Conservation (phyloP, 2,113 vertebrate species). For the Rana temporaria region DNA sequence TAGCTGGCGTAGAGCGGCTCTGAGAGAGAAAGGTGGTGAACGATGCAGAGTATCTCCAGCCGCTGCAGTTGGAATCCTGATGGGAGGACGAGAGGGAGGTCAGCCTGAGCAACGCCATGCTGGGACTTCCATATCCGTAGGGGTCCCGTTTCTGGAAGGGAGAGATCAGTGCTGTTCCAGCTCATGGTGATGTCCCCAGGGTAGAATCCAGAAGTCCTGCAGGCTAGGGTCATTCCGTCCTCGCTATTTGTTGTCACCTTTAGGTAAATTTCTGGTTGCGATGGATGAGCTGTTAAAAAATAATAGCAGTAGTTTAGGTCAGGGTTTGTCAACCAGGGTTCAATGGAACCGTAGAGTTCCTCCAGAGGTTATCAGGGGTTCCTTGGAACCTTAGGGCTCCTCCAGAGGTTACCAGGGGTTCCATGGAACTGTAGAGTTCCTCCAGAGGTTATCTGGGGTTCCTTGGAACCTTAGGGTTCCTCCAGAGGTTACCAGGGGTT, state of each 20-base stretch:
- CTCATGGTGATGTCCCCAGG: conserved; percentile 59
- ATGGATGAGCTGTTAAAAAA: conserved; percentile 58
- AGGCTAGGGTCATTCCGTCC: conserved; percentile 58
- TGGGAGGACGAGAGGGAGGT: background rate
- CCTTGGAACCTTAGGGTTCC: too few species aligned
- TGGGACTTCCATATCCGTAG: conserved; percentile 8
- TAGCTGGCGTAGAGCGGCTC: conserved; percentile 58
- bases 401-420: too few species aligned
- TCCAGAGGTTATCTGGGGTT: too few species aligned
- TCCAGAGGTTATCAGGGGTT: too few species aligned
- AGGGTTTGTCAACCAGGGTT: too few species aligned
- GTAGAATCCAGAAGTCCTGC: conserved; percentile 65
- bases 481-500: too few species aligned
- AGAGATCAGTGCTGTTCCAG: conserved; percentile 34
- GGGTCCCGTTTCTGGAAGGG: background rate
- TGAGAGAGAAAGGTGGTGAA: conserved; percentile 62
- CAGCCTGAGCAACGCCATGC: background rate
- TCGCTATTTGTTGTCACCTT: conserved; percentile 48
- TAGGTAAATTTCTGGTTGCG: conserved; percentile 61
- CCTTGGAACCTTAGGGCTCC: too few species aligned
- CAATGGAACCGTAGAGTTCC: too few species aligned
- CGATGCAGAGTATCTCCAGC: conserved; percentile 58
- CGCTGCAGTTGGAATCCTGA: conserved; percentile 11
- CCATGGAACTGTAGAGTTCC: too few species aligned
- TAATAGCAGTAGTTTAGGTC: background rate